These are phyloP conservation scores for Leptinotarsa texana DNA, from an alignment of 1,140 invertebrate species.

Conservation along the genomic window DNA sequence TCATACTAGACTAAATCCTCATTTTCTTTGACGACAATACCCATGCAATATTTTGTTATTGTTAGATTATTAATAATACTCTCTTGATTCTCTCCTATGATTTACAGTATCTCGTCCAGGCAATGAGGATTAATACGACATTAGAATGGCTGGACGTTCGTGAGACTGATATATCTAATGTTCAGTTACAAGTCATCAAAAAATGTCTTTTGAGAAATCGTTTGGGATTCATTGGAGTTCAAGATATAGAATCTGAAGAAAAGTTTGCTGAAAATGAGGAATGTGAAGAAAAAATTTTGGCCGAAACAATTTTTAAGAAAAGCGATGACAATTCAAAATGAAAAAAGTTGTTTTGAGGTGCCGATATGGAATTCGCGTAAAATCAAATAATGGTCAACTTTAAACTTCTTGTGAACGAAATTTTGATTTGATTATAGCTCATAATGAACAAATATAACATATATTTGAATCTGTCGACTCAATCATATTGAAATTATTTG, in stretches of 20 bases:
- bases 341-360: too few relatives aligned
- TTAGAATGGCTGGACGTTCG: constrained; percentile 47
- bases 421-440: too few relatives aligned
- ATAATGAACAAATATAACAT: too few relatives aligned
- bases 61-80: background rate
- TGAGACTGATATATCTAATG: constrained; percentile 44
- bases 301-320: background rate
- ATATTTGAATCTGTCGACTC: too few relatives aligned
- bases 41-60: too few relatives aligned
- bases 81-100: constrained; percentile 10
- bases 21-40: too few relatives aligned
- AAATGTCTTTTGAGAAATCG: constrained; percentile 37
- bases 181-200: constrained; percentile 33
- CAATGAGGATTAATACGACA: constrained; percentile 36
- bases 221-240: background rate
- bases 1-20: too few relatives aligned
- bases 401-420: too few relatives aligned
- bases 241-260: background rate
- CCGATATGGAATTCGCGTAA: too few relatives aligned
- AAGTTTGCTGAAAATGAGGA: background rate
- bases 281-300: background rate
- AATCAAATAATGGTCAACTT: too few relatives aligned
- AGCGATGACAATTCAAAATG: background rate
- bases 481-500: too few relatives aligned
- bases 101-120: constrained; percentile 39